Conservation (phyloP, 2,113 vertebrate genomes). For the Lepisosteus oculatus region DNA sequence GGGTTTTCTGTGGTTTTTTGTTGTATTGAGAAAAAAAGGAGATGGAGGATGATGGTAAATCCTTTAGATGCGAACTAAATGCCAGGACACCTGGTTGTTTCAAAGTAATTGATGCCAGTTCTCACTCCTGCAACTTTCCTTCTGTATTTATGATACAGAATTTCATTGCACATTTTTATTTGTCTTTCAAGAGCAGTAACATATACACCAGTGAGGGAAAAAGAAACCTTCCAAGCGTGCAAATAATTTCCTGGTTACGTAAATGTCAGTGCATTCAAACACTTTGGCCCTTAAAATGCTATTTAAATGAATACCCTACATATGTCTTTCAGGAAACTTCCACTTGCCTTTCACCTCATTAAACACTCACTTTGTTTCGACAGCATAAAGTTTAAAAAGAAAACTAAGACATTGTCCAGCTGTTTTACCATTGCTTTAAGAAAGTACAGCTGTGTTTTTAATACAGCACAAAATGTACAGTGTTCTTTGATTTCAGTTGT, state of each 20-base stretch:
- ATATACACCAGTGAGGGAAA: background rate
- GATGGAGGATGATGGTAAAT: too few species aligned
- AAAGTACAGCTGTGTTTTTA: too few species aligned
- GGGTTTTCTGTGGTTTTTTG: background rate
- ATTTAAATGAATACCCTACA: slow-evolving; percentile 1
- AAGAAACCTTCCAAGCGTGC: slow-evolving; percentile 8
- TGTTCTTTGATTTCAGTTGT: too few species aligned
- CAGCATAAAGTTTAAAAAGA: background rate
- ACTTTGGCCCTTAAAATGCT: background rate
- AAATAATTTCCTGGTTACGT: slow-evolving; percentile 4
- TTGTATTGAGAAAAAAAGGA: too few species aligned
- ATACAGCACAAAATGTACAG: too few species aligned
- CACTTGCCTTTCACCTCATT: slow-evolving; percentile 11
- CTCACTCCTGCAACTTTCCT: background rate
- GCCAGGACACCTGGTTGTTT: background rate
- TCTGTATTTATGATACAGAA: background rate
- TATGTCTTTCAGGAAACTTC: background rate
- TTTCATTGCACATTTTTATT: background rate
- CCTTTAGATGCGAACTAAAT: background rate
- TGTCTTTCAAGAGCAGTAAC: background rate
- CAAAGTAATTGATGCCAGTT: background rate
- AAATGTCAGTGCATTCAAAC: slow-evolving; percentile 1
- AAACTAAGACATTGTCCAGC: slow-evolving; percentile 3
- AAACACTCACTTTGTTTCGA: slow-evolving; percentile 12
- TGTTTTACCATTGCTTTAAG: slow-evolving; percentile 9